Conservation (phyloP, 2,797 vertebrate genomes). For the Diplodus sargus region DNA sequence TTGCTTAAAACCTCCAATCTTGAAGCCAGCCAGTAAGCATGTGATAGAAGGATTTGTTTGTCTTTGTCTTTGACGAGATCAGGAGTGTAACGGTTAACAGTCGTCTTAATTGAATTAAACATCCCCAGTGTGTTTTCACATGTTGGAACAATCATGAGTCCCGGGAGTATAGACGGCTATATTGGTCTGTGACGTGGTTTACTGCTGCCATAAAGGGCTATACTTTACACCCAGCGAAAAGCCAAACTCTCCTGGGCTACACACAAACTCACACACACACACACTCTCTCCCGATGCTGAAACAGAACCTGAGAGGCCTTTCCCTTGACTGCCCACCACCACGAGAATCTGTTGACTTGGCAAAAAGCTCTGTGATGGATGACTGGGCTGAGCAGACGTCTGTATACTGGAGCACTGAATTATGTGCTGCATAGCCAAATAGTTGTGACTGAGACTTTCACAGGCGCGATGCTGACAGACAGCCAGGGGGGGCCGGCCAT, state of each 20-base stretch:
- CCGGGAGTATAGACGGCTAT: conserved; percentile 42
- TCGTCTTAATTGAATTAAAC: conserved; percentile 32
- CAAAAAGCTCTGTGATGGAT: conserved; percentile 74
- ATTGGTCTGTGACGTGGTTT: conserved; percentile 62
- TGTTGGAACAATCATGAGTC: conserved; percentile 41
- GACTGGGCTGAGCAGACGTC: conserved; percentile 60
- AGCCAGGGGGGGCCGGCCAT: conserved; percentile 34
- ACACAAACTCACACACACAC: conserved; percentile 30
- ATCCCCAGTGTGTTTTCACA: conserved; percentile 32
- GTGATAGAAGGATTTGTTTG: conserved; percentile 1
- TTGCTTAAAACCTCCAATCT: background rate
- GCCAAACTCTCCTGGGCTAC: conserved; percentile 18
- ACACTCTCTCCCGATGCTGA: conserved; percentile 39
- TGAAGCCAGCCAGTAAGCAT: background rate
- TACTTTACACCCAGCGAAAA: conserved; percentile 52
- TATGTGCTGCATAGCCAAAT: conserved; percentile 80
- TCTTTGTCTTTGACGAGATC: background rate
- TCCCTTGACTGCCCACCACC: conserved; percentile 51
- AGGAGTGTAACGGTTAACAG: conserved; percentile 23
- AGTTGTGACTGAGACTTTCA: conserved; percentile 61
- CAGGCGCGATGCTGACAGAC: conserved; percentile 46
- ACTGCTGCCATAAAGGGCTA: conserved; percentile 52
- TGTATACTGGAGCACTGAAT: conserved; percentile 67
- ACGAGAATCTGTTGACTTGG: conserved; percentile 77
- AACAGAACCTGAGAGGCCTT: conserved; percentile 66